phyloP scores from a whole-genome alignment of 1,140 invertebrate genomes.

The Ceratitis capitata region DNA sequence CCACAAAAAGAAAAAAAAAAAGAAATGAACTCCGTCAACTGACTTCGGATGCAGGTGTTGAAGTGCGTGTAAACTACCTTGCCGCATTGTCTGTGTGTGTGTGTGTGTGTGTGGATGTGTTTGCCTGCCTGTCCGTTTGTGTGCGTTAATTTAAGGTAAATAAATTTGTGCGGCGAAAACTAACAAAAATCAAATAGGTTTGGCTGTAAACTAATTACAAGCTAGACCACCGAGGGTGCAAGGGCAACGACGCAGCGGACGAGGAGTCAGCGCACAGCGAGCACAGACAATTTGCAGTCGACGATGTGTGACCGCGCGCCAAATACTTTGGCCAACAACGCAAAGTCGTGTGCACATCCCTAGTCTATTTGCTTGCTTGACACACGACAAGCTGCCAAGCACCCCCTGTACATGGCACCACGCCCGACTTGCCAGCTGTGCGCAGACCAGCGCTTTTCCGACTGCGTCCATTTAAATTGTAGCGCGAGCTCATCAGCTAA shows the following conservation, averaged over 20 bases:
- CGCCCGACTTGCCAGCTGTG: neutral
- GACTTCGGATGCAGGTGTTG: neutral
- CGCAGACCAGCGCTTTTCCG: neutral
- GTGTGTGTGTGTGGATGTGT: neutral
- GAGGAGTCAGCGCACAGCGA: neutral
- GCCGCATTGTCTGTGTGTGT: neutral
- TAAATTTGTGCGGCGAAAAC: slow-evolving; percentile 13
- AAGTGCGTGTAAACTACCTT: slow-evolving; percentile 3
- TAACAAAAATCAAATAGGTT: slow-evolving; percentile 30
- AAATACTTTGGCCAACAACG: neutral
- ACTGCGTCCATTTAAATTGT: neutral
- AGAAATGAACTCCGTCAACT: neutral
- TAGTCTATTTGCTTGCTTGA: neutral
- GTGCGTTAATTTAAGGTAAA: neutral
- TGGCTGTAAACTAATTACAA: slow-evolving; percentile 28
- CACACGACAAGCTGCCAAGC: neutral
- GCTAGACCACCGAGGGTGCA: neutral
- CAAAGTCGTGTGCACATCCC: neutral
- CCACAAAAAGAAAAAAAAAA: too few species aligned
- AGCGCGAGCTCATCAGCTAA: neutral
- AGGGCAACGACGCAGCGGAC: neutral
- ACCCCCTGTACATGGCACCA: neutral
- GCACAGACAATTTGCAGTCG: slow-evolving; percentile 1
- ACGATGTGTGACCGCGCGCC: neutral
- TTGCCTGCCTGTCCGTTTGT: neutral